A percentile compares a stretch with the other conserved stretches of the same genome.
Evolutionary conservation across 2,888 invertebrate genomes (phyloP).

Genomic region (Lumbricus terrestris): DNA sequence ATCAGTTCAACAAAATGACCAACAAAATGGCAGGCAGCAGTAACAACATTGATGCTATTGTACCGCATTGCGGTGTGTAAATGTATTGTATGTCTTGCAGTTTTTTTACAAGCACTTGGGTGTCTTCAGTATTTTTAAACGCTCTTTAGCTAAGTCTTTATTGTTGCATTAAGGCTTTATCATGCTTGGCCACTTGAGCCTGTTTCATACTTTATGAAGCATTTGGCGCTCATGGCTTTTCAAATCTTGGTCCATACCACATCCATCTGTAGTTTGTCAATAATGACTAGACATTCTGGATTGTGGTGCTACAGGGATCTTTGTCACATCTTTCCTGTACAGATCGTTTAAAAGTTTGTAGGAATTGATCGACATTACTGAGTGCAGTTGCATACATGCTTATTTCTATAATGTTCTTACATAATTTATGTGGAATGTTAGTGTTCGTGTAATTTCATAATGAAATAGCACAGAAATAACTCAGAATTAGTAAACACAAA

Average conservation of each 20-base stretch:
- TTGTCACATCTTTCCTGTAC: not conserved
- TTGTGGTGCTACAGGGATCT: not conserved
- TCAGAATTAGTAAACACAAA: not conserved
- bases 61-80: not conserved
- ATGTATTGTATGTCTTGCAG: not conserved
- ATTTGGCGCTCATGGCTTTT: no score
- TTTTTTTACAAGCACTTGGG: no score
- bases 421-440: not conserved
- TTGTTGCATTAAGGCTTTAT: not conserved
- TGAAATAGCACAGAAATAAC: not conserved
- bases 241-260: not conserved
- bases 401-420: not conserved
- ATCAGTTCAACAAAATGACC: not conserved
- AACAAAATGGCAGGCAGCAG: not conserved
- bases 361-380: not conserved
- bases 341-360: not conserved
- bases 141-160: not conserved
- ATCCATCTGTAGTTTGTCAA: not conserved
- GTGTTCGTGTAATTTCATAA: not conserved
- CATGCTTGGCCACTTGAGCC: not conserved
- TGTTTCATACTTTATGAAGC: not conserved
- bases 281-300: not conserved
- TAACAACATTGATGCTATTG: not conserved
- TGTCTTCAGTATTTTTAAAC: not conserved
- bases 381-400: conserved; percentile 3